Evolutionary conservation across 2,113 vertebrate genomes (phyloP).

Genomic region (Sander vitreus): DNA sequence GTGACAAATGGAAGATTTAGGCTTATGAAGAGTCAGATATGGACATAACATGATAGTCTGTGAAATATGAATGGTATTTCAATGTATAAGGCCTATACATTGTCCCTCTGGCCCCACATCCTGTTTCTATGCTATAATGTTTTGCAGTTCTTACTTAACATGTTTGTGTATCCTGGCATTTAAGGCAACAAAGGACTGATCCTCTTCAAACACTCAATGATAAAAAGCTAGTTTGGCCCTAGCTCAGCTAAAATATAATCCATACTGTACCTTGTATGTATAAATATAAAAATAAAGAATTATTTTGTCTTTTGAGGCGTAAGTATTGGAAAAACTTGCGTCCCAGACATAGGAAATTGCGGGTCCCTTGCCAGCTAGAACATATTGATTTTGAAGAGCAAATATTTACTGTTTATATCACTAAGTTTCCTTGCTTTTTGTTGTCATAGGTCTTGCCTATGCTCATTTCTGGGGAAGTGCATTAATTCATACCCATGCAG

Average conservation of each 20-base stretch:
- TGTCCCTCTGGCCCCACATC: not conserved
- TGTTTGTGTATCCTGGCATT: not conserved
- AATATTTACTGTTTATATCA: constrained; percentile 19
- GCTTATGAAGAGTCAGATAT: no score
- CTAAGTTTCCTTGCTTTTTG: not conserved
- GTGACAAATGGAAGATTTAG: not conserved
- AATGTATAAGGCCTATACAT: not conserved
- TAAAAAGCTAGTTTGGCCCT: not conserved
- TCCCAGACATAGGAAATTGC: not conserved
- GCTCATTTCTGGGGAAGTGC: not conserved
- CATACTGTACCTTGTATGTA: not conserved
- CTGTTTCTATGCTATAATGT: not conserved
- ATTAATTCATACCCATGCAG: not conserved
- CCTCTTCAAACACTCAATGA: not conserved
- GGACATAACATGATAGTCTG: not conserved
- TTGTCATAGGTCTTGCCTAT: not conserved
- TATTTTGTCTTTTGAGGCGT: not conserved
- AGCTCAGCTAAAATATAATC: not conserved
- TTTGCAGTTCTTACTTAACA: not conserved
- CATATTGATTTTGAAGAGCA: constrained; percentile 9
- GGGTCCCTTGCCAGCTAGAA: constrained; percentile 2
- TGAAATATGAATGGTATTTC: not conserved
- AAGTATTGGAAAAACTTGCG: not conserved
- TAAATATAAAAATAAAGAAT: not conserved
- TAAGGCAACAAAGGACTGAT: not conserved